These are phyloP conservation scores for Aurelia coerulea DNA, from an alignment of 30 jellyfish, hydroid and myxozoan species.

Conservation along the genomic window DNA sequence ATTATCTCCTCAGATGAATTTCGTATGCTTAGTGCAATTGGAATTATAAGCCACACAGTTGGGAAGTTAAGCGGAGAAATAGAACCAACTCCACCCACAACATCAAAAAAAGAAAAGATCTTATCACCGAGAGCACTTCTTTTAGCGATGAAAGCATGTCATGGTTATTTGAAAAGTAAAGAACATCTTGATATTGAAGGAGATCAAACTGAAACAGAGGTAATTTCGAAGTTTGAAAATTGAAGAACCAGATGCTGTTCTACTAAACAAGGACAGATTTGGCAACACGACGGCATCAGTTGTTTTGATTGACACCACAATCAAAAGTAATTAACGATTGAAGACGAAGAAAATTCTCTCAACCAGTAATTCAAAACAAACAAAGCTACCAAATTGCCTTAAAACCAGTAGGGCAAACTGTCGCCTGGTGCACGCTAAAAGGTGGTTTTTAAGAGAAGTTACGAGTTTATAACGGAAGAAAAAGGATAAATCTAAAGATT, in stretches of 20 bases:
- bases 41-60: slow-evolving; percentile 37
- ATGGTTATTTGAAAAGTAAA: slow-evolving; percentile 48
- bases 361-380: too few species aligned
- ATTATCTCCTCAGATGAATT: slow-evolving; percentile 35
- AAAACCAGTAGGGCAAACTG: too few species aligned
- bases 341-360: too few species aligned
- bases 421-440: too few species aligned
- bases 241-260: background rate
- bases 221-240: background rate
- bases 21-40: slow-evolving; percentile 71
- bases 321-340: too few species aligned
- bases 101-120: slow-evolving; percentile 2
- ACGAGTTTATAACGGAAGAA: too few species aligned
- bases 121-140: slow-evolving; percentile 61
- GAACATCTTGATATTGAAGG: slow-evolving; percentile 80
- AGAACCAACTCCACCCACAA: background rate
- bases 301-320: too few species aligned
- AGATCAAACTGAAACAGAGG: slow-evolving; percentile 31
- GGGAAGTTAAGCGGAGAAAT: background rate
- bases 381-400: too few species aligned
- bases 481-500: too few species aligned
- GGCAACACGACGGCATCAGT: too few species aligned
- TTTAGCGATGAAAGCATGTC: slow-evolving; percentile 81
- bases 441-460: too few species aligned
- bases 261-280: too few species aligned